phyloP scores from a whole-genome alignment of 2,113 vertebrate species.

The Sinocyclocheilus anophthalmus region DNA sequence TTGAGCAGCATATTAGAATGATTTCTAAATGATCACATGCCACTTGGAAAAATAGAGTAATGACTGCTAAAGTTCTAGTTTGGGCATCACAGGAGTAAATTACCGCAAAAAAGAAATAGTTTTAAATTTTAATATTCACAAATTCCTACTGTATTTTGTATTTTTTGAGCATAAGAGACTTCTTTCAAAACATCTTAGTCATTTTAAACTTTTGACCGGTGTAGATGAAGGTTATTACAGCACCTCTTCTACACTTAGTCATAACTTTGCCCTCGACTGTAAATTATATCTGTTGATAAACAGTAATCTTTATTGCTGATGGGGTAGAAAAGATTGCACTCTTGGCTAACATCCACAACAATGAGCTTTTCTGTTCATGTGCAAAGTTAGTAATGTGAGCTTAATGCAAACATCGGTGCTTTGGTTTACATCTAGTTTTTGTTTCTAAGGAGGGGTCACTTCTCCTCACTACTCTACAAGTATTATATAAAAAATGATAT shows the following conservation, averaged over 20 bases:
- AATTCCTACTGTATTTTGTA: not conserved
- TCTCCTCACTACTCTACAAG: not conserved
- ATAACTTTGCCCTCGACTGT: conserved; percentile 36
- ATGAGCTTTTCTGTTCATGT: conserved; percentile 16
- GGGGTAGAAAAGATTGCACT: conserved; percentile 33
- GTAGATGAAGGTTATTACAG: conserved; percentile 12
- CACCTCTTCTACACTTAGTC: not conserved
- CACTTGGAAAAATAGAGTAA: not conserved
- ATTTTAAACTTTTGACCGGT: not conserved
- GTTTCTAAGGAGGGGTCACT: not conserved
- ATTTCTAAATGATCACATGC: not conserved
- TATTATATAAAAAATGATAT: not conserved
- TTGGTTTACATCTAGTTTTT: conserved; percentile 30
- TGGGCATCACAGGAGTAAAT: not conserved
- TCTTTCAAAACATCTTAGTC: not conserved
- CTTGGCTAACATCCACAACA: conserved; percentile 17
- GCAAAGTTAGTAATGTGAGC: conserved; percentile 29
- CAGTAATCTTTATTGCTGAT: conserved; percentile 29
- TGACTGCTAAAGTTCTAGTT: not conserved
- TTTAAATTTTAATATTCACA: not conserved
- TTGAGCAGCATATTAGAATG: not conserved
- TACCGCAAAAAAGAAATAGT: not conserved
- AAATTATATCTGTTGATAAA: conserved; percentile 31
- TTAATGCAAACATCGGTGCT: conserved; percentile 18
- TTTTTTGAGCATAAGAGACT: too few species aligned